Evolutionary conservation across 2,888 invertebrate genomes (phyloP).

Genomic region (Troilus luridus): DNA sequence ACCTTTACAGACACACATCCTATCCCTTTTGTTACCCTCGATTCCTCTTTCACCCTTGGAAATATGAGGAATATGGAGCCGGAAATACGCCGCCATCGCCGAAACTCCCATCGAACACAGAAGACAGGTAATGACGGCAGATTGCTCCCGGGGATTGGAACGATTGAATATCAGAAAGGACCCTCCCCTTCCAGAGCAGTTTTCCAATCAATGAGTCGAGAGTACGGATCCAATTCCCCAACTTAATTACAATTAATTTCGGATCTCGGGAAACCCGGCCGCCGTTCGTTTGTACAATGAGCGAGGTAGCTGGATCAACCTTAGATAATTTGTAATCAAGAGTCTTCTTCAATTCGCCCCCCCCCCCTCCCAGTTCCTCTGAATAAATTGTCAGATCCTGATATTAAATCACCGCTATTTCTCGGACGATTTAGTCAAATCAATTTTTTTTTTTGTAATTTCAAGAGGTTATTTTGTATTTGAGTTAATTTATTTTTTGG

Average conservation of each 20-base stretch:
- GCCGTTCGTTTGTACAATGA: constrained; percentile 38
- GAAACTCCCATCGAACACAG: background rate
- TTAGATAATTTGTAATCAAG: constrained; percentile 40
- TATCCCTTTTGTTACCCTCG: background rate
- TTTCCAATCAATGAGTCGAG: constrained; percentile 40
- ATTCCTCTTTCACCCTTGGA: background rate
- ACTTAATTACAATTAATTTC: constrained; percentile 49
- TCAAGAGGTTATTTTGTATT: too few species aligned
- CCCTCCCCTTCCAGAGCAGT: background rate
- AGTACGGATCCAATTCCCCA: constrained; percentile 15
- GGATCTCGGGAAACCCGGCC: constrained; percentile 25
- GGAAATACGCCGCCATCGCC: background rate
- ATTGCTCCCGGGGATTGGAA: background rate
- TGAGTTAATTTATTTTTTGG: too few species aligned
- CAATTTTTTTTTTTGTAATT: too few species aligned
- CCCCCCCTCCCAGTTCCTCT: background rate
- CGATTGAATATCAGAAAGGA: constrained; percentile 45
- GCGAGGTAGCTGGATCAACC: constrained; percentile 17
- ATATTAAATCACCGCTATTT: background rate
- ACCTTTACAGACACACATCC: background rate
- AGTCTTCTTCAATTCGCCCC: background rate
- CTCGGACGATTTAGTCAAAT: background rate
- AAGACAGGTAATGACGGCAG: constrained; percentile 22
- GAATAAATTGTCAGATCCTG: background rate
- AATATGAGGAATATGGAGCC: too few species aligned